Conservation (phyloP, 2,888 invertebrate genomes). For the Tridacna gigas region DNA sequence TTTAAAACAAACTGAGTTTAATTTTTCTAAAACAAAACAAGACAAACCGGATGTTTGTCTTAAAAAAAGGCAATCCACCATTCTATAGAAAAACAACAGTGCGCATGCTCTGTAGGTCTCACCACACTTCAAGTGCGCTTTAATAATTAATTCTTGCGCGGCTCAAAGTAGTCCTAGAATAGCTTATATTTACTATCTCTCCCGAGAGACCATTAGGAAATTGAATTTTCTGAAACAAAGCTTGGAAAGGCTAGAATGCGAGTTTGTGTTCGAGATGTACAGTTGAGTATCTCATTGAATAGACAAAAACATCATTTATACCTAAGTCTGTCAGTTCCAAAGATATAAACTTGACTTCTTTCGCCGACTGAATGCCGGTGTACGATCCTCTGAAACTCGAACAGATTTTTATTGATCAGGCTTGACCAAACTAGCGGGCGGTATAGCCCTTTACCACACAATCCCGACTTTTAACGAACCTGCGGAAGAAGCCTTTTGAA, state of each 20-base stretch:
- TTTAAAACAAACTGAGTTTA: too few relatives aligned
- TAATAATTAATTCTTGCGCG: conserved; percentile 63
- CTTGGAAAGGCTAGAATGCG: conserved; percentile 38
- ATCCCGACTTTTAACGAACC: too few relatives aligned
- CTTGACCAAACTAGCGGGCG: too few relatives aligned
- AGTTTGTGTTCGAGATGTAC: conserved; percentile 41
- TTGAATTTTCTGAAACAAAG: conserved; percentile 68
- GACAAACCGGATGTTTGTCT: too few relatives aligned
- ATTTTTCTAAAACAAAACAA: too few relatives aligned
- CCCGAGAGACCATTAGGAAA: conserved; percentile 71
- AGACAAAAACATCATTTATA: conserved; percentile 30
- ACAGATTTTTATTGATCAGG: too few relatives aligned
- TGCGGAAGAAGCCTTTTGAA: too few relatives aligned
- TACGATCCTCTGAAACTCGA: too few relatives aligned
- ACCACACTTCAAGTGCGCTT: conserved; percentile 31
- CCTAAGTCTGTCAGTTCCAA: too few relatives aligned
- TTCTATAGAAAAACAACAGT: background rate
- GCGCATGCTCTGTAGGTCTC: conserved; percentile 9
- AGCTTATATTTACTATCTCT: conserved; percentile 56
- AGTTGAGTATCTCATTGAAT: conserved; percentile 27
- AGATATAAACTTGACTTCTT: too few relatives aligned
- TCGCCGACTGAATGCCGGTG: too few relatives aligned
- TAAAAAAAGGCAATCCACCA: background rate
- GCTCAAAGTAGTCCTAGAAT: conserved; percentile 48
- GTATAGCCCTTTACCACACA: too few relatives aligned